Percentiles rank a stretch among this genome's conserved stretches.
Evolutionary conservation across 2,888 invertebrate genomes (phyloP).

Genomic region (Cheilosia pagana): DNA sequence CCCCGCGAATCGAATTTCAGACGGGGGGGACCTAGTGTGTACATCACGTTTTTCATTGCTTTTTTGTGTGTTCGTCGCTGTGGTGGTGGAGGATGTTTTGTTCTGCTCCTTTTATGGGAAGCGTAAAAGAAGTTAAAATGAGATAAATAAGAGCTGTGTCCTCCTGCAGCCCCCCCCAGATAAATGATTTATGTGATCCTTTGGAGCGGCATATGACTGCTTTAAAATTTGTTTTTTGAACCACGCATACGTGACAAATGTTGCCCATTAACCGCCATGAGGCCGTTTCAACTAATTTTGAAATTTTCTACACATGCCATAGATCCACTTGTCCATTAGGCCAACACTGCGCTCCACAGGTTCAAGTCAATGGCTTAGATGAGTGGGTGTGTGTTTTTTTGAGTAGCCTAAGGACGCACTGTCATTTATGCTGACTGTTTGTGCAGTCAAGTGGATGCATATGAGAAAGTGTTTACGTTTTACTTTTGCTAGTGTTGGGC

Average conservation of each 20-base stretch:
- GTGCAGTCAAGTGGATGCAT: constrained; percentile 64
- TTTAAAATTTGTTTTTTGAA: constrained; percentile 33
- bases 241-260: constrained; percentile 49
- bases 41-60: constrained; percentile 58
- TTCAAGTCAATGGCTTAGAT: constrained; percentile 66
- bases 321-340: constrained; percentile 1
- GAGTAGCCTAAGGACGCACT: constrained; percentile 44
- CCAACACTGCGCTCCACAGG: constrained; percentile 59
- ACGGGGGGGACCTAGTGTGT: not conserved
- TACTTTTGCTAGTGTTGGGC: constrained; percentile 27
- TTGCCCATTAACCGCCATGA: constrained; percentile 8
- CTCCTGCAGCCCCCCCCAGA: not conserved
- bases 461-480: constrained; percentile 50
- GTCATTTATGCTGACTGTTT: constrained; percentile 62
- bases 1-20: constrained; percentile 8
- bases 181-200: constrained; percentile 56
- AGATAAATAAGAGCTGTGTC: constrained; percentile 17
- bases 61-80: constrained; percentile 14
- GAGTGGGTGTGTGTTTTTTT: not conserved
- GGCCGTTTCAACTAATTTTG: constrained; percentile 39
- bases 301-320: constrained; percentile 4
- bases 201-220: constrained; percentile 24
- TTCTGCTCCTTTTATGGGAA: constrained; percentile 18
- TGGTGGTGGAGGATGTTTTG: not conserved
- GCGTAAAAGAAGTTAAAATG: constrained; percentile 30